These are phyloP conservation scores for Grapholita molesta DNA, from an alignment of 1,140 invertebrate species.

Conservation along the genomic window DNA sequence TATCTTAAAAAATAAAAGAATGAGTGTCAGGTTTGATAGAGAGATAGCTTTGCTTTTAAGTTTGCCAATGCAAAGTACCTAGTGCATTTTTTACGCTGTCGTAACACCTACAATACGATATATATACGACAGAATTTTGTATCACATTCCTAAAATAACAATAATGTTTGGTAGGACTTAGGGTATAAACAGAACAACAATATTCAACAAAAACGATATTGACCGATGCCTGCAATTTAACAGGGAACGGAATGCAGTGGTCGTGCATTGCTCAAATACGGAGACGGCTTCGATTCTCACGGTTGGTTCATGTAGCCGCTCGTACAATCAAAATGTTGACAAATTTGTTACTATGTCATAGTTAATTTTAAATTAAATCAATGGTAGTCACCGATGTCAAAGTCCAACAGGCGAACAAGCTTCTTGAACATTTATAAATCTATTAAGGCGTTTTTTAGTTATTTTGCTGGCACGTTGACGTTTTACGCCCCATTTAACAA, in stretches of 20 bases:
- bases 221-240: slow-evolving; percentile 2
- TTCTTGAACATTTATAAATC: not conserved
- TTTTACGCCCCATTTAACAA: slow-evolving; percentile 53
- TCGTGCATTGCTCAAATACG: not conserved
- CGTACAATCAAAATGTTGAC: slow-evolving; percentile 21
- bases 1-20: too few species aligned
- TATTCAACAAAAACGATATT: not conserved
- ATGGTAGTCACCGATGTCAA: not conserved
- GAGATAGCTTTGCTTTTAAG: too few species aligned
- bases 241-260: not conserved
- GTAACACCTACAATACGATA: not conserved
- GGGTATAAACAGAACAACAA: not conserved
- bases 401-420: not conserved
- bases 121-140: not conserved
- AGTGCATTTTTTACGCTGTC: too few species aligned
- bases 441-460: not conserved
- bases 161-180: not conserved
- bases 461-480: slow-evolving; percentile 53
- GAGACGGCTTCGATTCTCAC: slow-evolving; percentile 29
- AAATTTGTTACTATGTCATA: not conserved
- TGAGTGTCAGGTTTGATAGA: too few species aligned
- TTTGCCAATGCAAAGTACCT: too few species aligned
- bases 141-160: not conserved
- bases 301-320: slow-evolving; percentile 21
- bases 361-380: not conserved